phyloP scores from a whole-genome alignment of 2,888 invertebrate genomes.

The Latrodectus elegans region DNA sequence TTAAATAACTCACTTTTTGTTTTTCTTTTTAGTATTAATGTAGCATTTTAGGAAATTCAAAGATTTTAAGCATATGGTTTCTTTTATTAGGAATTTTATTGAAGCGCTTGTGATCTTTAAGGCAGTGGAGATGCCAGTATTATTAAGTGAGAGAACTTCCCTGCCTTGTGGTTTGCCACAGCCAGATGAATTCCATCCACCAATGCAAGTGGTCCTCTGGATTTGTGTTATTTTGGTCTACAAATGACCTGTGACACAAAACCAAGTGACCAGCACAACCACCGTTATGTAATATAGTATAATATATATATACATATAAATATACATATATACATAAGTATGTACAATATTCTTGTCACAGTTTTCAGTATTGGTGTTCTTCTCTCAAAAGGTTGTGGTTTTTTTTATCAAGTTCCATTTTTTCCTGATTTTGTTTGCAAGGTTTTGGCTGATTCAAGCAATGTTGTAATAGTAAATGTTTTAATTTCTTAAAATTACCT shows the following conservation, averaged over 20 bases:
- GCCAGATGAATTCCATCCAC: constrained; percentile 56
- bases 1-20: not conserved
- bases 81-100: not conserved
- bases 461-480: not conserved
- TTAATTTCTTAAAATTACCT: not conserved
- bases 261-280: constrained; percentile 41
- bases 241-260: constrained; percentile 23
- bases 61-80: not conserved
- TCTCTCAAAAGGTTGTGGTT: constrained; percentile 59
- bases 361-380: constrained; percentile 51
- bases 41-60: not conserved
- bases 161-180: constrained; percentile 51
- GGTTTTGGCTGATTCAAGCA: constrained; percentile 22
- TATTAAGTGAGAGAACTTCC: constrained; percentile 33
- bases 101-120: constrained; percentile 4
- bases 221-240: constrained; percentile 41
- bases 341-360: constrained; percentile 9
- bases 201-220: constrained; percentile 50
- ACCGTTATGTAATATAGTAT: constrained; percentile 33
- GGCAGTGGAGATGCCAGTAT: constrained; percentile 60
- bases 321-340: not conserved
- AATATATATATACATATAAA: not conserved
- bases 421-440: constrained; percentile 15
- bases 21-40: not conserved
- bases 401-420: constrained; percentile 54